Conservation (phyloP, 64 coral and sea anemone species). For the Astreopora myriophthalma region DNA sequence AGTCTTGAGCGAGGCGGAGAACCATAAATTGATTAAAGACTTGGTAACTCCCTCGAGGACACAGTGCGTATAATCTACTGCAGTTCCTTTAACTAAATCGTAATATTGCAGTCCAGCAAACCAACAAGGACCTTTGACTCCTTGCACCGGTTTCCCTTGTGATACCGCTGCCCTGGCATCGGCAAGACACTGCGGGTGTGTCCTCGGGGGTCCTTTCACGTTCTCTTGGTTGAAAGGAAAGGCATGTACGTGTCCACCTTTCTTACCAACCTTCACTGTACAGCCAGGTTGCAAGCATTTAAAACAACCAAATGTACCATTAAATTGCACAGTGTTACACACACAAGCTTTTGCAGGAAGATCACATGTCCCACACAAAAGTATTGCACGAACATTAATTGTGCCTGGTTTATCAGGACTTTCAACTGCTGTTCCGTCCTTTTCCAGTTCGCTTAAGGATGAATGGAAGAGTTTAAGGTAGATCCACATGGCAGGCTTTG, state of each 20-base stretch:
- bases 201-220: neutral
- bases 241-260: constrained; percentile 4
- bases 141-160: neutral
- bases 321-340: constrained; percentile 61
- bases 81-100: constrained; percentile 49
- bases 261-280: neutral
- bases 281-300: constrained; percentile 48
- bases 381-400: neutral
- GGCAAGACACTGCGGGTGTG: neutral
- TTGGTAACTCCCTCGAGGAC: constrained; percentile 51
- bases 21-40: neutral
- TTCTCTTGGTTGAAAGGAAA: constrained; percentile 12
- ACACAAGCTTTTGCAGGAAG: constrained; percentile 37
- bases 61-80: constrained; percentile 65
- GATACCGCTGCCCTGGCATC: constrained; percentile 15
- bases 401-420: neutral
- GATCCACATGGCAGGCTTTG: constrained; percentile 61
- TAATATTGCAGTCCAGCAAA: constrained; percentile 39
- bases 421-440: neutral
- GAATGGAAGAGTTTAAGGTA: constrained; percentile 61
- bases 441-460: constrained; percentile 20
- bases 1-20: constrained; percentile 10
- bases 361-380: constrained; percentile 58
- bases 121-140: constrained; percentile 56
- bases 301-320: constrained; percentile 64